Base-by-base conservation (phyloP, 2,797 vertebrate species). In the Acestrorhynchus altus region DNA sequence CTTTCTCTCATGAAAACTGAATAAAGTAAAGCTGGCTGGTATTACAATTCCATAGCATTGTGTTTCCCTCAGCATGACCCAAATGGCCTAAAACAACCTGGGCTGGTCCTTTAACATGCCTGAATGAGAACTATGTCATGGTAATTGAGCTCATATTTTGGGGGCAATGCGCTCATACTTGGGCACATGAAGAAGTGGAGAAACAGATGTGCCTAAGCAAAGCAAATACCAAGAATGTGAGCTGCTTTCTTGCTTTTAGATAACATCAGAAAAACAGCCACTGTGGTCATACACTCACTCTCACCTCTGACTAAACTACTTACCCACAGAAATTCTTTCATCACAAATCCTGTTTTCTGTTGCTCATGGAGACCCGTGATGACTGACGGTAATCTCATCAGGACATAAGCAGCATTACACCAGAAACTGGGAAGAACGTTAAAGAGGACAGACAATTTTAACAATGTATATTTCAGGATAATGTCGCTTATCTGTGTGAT, bases 341-440 rank as follows among this genome's bases (percentile, higher is more conserved):
- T 82, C 68, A 56, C 69, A 69, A 83, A 82, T 86, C 83, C 79
- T 5, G 81, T 82, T 82, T 82, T 81, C 72, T 69, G 39, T 63
- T 72, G 72, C 72, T 86, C 56, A 44, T 28, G 40, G 67, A 68
- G 56, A 76, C 35, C 68, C 42, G 61, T 3, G 2, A 64, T 46
- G 24, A 67, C 64, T 59, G 74, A 69, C 47, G 13, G 61, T 74
- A 83, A 86, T 79, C 79, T 73, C 81, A 80, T 83, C 81, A 81
- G 70, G 22, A 82, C 77, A 76, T 69, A 69, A 77, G 71, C 66
- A 72, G 73, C 78, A 76, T 72, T 61, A 74, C 57, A 72, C 66
- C 64, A 20, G 54, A 86, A 66, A 15, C 65, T 72, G 69, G 74
- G 72, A 83, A 85, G 69, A 59, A 68, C 79, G 80, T 83, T 83